Conservation (phyloP, 1,140 invertebrate genomes). For the Drosophila takahashii region DNA sequence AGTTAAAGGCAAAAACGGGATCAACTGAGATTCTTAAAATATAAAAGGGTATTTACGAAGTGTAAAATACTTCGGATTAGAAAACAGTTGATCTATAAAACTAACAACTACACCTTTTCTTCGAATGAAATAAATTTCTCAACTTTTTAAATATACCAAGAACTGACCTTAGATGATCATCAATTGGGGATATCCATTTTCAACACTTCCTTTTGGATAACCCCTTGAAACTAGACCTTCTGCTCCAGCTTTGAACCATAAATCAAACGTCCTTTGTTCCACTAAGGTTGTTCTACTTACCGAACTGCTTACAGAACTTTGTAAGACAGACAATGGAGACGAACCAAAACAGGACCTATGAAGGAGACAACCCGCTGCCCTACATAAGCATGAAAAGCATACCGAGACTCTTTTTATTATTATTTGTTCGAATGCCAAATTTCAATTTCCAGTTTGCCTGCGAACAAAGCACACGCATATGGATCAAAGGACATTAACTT, state of each 20-base stretch:
- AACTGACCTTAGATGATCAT: conserved; percentile 17
- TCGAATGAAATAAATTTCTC: no score
- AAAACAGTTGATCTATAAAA: no score
- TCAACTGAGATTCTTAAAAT: not conserved
- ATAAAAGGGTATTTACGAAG: no score
- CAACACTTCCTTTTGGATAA: not conserved
- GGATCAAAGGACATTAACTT: conserved; percentile 74
- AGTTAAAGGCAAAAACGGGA: not conserved
- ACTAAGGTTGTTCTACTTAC: conserved; percentile 26
- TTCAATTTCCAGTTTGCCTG: conserved; percentile 67
- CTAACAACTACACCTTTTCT: no score
- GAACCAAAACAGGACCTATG: not conserved
- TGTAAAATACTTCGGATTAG: no score
- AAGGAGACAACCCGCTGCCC: conserved; percentile 60
- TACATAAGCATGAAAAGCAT: conserved; percentile 63
- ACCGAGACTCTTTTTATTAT: conserved; percentile 23
- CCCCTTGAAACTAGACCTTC: not conserved
- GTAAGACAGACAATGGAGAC: conserved; percentile 38
- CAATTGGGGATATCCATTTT: not conserved
- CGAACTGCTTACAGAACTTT: conserved; percentile 42
- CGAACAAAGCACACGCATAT: conserved; percentile 60
- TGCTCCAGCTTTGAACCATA: conserved; percentile 18
- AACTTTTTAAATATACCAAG: no score
- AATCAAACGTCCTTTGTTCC: conserved; percentile 37
- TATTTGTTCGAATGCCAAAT: conserved; percentile 51